A percentile compares a stretch with the other conserved stretches of the same genome.
Evolutionary conservation across 2,113 vertebrate genomes (phyloP).

Genomic region (Cheirogaleus medius): DNA sequence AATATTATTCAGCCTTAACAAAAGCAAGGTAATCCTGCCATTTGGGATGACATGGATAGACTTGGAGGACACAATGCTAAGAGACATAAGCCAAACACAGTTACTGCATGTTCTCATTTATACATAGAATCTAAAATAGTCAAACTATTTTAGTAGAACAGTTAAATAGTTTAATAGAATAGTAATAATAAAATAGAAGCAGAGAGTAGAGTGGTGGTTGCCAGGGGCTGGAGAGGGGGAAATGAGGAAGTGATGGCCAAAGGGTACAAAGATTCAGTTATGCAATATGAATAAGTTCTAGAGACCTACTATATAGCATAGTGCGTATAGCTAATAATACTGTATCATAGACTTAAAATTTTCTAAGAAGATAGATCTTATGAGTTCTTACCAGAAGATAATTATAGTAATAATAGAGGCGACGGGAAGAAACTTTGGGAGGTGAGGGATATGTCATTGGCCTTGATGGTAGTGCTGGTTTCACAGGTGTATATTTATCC

Average conservation of each 20-base stretch:
- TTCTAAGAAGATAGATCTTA: background rate
- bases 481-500: background rate
- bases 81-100: background rate
- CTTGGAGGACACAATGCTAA: background rate
- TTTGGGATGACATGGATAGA: background rate
- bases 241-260: background rate
- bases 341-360: background rate
- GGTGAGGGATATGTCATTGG: background rate
- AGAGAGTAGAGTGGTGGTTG: background rate
- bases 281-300: background rate
- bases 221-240: background rate
- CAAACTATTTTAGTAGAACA: background rate
- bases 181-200: background rate
- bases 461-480: background rate
- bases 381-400: background rate
- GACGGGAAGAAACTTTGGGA: background rate
- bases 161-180: too few relatives aligned
- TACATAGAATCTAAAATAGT: background rate
- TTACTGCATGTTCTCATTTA: background rate
- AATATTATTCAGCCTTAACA: background rate
- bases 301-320: background rate
- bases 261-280: background rate
- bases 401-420: background rate
- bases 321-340: too few relatives aligned
- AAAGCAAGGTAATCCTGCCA: background rate